Evolutionary conservation across 2,113 vertebrate genomes (phyloP), one percentile per base, ranked within the genome.

Genomic region (Podarcis muralis): DNA sequence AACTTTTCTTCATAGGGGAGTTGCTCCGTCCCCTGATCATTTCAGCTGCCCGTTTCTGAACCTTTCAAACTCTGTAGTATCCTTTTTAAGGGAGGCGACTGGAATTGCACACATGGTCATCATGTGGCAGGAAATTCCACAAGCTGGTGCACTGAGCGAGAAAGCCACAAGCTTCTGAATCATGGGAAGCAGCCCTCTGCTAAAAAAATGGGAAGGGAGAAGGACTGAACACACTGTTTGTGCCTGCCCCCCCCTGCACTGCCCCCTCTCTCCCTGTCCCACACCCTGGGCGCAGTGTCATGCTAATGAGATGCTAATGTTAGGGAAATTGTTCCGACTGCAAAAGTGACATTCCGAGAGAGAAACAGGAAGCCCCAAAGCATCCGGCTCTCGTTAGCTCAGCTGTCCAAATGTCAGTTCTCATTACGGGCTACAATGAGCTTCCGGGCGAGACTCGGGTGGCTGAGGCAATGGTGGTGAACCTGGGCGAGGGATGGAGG

Each of bases 261-360:
- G 48, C 59, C 16, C 8, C 12, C 27, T 78, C 37, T 78, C 62
- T 15, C 32, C 6, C 11, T 23, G 40, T 4, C 74, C 43, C 65
- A 79, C 11, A 30, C 25, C 22, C 71, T 8, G 72, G 25, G 32
- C 43, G 18, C 18, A 6, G 75, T n/a, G 32, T 80, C 81, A 84
- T 78, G 75, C 89, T 94, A 92, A 96, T 93, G 86, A 88, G 88
- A 89, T 89, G 89, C 81, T 95, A 93, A 93, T 91, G 75, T 1
- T 53, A 75, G 82, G 88, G 75, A 90, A 93, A 90, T 91, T 89
- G 91, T 85, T 92, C 92, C 92, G 62, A 62, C 85, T 79, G 77
- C 62, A 25, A 43, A 69, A 79, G 40, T 79, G 92, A 88, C 75
- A 85, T 92, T 77, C 85, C 69, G 89, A 40, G 94, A 91, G 93